phyloP scores from a whole-genome alignment of 2,113 vertebrate genomes.

The Halichoeres trimaculatus region DNA sequence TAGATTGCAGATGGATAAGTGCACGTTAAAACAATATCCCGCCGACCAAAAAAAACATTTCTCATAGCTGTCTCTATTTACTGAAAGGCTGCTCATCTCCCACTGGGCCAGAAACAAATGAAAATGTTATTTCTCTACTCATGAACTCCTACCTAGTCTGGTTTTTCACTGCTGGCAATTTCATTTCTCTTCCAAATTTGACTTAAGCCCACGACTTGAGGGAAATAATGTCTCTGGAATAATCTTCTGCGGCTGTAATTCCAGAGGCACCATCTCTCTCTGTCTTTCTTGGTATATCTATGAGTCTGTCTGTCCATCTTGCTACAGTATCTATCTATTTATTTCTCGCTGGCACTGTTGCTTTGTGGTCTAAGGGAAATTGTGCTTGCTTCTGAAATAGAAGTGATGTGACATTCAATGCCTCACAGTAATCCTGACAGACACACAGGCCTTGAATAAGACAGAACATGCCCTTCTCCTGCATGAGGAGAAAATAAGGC shows the following conservation, averaged over 20 bases:
- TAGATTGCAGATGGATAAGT: conserved; percentile 99
- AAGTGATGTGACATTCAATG: conserved; percentile 88
- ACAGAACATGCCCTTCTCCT: conserved; percentile 72
- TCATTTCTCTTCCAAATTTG: conserved; percentile 98
- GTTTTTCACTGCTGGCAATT: conserved; percentile 96
- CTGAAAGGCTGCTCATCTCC: conserved; percentile 95
- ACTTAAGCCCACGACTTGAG: conserved; percentile 97
- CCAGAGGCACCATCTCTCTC: conserved; percentile 84
- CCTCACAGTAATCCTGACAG: conserved; percentile 89
- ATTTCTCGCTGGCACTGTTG: conserved; percentile 84
- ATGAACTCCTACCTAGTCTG: conserved; percentile 98
- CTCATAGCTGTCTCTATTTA: conserved; percentile 99
- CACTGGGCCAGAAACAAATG: conserved; percentile 97
- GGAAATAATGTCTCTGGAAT: conserved; percentile 99
- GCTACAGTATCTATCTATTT: conserved; percentile 62
- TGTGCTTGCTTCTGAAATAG: conserved; percentile 89
- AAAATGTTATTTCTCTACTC: conserved; percentile 99
- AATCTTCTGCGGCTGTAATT: conserved; percentile 96
- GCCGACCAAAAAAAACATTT: conserved; percentile 94
- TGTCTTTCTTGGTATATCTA: conserved; percentile 52
- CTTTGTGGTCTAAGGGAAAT: conserved; percentile 90
- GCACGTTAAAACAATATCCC: conserved; percentile 99
- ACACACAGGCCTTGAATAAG: conserved; percentile 81
- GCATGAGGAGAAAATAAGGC: conserved; percentile 20
- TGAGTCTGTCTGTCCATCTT: conserved; percentile 57